Base-by-base conservation (phyloP, 2,888 invertebrate genomes). In the Agrotis ipsilon region DNA sequence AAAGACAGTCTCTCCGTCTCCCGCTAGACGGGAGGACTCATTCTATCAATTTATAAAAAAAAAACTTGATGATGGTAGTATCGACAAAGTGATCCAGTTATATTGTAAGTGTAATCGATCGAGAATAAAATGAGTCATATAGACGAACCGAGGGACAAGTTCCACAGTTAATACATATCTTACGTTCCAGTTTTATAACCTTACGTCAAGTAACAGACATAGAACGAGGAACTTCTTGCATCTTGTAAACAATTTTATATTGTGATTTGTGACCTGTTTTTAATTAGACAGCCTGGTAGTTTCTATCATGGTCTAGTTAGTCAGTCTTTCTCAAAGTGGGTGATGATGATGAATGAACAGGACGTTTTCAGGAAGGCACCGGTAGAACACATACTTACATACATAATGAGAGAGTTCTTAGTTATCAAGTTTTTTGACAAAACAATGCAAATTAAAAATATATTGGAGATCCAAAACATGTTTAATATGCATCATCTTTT, bases 141-240 rank as follows among this genome's bases (percentile, higher is more conserved):
- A 46, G 49, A 49, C 45, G 32, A 43, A 70, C 46, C 13, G 61
- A 54, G 19, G 54, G 24, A 64, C 55, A 51, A 21, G 57, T 48
- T 70, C n/a, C 19, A 61, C 55, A 27, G 21, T 64, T 61, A 57
- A 43, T 43, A 70, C 49, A 75, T 75, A 61, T 52, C 55, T 61
- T 54, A 51, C 54, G 60, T 32, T 70, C 75, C 64, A 75, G 51
- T 75, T 75, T 64, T 68, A 68, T 73, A 75, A 75, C 19, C 32
- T 57, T 55, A 70, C 39, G 48, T 60, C 55, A 60, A 60, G 27
- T 46, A 19, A 19, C 19, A 46, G 45, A 39, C 57, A 18, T 43
- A 64, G 54, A 75, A 63, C 46, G 45, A 75, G 63, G 55, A 70
- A 69, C 48, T 75, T n/a, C n/a, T 18, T 49, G 9, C 32, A 58